phyloP scores from a whole-genome alignment of 2,888 invertebrate species.

The Sturmia bella region DNA sequence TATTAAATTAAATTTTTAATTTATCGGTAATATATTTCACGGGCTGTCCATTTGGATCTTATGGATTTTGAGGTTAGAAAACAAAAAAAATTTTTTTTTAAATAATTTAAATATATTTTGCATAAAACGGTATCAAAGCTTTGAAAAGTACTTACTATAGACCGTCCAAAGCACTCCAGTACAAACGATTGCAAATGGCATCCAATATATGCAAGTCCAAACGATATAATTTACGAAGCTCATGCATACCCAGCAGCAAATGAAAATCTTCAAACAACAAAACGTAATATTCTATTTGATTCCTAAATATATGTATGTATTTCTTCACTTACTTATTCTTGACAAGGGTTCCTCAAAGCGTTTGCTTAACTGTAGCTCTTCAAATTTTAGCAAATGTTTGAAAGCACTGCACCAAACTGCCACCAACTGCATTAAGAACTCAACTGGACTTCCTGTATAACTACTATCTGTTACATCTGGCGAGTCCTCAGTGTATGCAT shows the following conservation, averaged over 20 bases:
- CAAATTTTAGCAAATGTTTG: constrained; percentile 55
- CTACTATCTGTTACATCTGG: neutral
- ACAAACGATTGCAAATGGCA: constrained; percentile 60
- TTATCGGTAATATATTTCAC: too few relatives aligned
- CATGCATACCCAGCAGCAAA: constrained; percentile 65
- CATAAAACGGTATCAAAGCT: neutral
- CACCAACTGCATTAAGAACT: constrained; percentile 57
- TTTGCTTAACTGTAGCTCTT: constrained; percentile 4
- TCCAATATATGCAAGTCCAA: constrained; percentile 52
- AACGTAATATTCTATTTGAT: neutral
- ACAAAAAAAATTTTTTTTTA: neutral
- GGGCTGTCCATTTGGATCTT: too few relatives aligned
- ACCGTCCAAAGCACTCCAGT: constrained; percentile 62
- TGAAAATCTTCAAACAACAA: constrained; percentile 54
- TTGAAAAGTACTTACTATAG: constrained; percentile 62
- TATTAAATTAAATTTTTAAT: too few relatives aligned
- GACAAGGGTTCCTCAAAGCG: constrained; percentile 68
- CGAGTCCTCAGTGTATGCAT: neutral
- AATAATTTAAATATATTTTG: neutral
- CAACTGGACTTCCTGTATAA: constrained; percentile 47
- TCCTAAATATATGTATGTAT: neutral
- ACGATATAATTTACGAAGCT: constrained; percentile 58
- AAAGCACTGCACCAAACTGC: constrained; percentile 60
- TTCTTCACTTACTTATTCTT: constrained; percentile 56
- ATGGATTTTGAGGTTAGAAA: too few relatives aligned